These are phyloP conservation scores for Indicator indicator DNA, from an alignment of 2,113 vertebrate genomes.

Conservation along the genomic window DNA sequence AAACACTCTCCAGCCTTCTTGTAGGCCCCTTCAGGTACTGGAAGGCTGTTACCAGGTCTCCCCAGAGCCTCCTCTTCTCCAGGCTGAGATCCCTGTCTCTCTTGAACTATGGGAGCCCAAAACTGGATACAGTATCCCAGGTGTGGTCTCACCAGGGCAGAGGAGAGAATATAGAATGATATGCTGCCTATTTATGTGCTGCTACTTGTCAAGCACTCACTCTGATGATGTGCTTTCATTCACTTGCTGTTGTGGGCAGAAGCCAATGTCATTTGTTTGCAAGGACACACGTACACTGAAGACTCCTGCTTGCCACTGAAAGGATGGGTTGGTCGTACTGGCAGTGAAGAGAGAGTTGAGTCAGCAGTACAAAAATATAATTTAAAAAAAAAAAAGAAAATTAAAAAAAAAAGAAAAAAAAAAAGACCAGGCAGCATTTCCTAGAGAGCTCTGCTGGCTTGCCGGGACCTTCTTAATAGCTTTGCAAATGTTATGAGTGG, in stretches of 20 bases:
- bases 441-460: background rate
- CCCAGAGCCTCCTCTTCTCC: too few species aligned
- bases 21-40: too few species aligned
- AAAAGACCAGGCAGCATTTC: background rate
- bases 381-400: background rate
- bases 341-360: background rate
- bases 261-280: background rate
- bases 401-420: background rate
- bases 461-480: background rate
- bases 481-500: background rate
- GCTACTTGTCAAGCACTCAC: background rate
- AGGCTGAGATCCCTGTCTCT: too few species aligned
- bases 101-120: too few species aligned
- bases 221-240: background rate
- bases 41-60: too few species aligned
- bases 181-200: background rate
- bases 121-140: too few species aligned
- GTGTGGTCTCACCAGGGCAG: too few species aligned
- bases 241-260: background rate
- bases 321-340: background rate
- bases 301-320: background rate
- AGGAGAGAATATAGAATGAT: background rate
- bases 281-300: rapidly evolving
- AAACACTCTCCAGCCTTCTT: too few species aligned
- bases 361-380: slow-evolving; percentile 24